These are phyloP conservation scores for Vespertilio murinus DNA, from an alignment of 2,797 vertebrate genomes.

Conservation along the genomic window DNA sequence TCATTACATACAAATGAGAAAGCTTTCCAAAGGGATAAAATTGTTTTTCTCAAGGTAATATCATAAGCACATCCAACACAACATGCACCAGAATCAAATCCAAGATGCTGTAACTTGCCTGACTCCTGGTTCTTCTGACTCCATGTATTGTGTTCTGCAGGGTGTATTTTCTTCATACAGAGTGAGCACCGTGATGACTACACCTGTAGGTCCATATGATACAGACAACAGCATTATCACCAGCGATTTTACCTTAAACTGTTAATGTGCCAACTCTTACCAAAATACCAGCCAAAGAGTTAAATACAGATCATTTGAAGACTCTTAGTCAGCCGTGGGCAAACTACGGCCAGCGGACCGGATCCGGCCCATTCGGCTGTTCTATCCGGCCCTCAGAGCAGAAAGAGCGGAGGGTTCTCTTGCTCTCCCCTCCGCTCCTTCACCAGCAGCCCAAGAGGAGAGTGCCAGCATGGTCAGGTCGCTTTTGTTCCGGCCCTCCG, in stretches of 20 bases:
- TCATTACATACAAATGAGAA: background rate
- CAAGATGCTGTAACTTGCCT: background rate
- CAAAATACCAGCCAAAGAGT: background rate
- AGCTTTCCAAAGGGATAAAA: slow-evolving; percentile 7
- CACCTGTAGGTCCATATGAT: background rate
- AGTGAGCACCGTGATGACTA: background rate
- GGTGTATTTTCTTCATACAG: background rate
- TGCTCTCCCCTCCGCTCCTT: too few species aligned
- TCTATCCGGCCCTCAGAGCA: too few species aligned
- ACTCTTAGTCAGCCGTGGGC: background rate
- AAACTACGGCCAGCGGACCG: too few species aligned
- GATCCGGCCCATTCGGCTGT: too few species aligned
- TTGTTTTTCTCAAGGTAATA: background rate
- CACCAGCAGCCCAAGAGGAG: too few species aligned
- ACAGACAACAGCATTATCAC: background rate
- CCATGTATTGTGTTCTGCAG: background rate
- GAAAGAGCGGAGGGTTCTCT: too few species aligned
- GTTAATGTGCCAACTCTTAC: background rate
- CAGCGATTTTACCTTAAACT: background rate
- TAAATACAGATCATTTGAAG: background rate
- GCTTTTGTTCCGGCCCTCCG: too few species aligned
- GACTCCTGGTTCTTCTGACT: background rate
- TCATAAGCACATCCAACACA: background rate
- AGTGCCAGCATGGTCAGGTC: too few species aligned
- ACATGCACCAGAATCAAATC: background rate